Evolutionary conservation across 2,888 invertebrate species (phyloP).

Genomic region (Calameuta idolon): DNA sequence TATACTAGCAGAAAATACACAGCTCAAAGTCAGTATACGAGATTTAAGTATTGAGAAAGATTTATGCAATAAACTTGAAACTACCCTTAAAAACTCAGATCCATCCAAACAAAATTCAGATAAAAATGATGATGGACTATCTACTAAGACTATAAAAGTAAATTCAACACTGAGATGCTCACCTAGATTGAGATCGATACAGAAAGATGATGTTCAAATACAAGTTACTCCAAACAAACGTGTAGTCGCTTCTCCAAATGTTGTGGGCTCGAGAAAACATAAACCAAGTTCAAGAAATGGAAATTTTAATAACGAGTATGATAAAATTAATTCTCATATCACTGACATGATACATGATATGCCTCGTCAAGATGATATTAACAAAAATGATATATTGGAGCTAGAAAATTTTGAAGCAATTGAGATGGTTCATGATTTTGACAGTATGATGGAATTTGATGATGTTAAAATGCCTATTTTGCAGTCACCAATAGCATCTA

Average conservation of each 20-base stretch:
- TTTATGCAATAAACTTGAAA: no score
- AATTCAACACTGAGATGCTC: neutral
- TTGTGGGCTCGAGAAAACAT: neutral
- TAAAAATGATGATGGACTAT: no score
- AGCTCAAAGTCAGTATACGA: no score
- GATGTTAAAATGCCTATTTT: slow-evolving; percentile 27
- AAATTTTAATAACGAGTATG: neutral
- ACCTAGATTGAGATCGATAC: neutral
- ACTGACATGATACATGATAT: neutral
- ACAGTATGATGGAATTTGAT: slow-evolving; percentile 28
- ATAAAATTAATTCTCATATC: neutral
- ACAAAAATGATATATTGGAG: neutral
- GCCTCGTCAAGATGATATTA: neutral
- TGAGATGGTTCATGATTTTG: slow-evolving; percentile 38
- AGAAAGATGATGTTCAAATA: neutral
- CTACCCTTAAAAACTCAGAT: no score
- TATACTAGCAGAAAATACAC: no score
- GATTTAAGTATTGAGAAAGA: no score
- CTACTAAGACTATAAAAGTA: neutral
- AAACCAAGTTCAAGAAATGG: neutral
- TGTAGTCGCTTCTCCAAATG: neutral
- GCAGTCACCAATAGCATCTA: slow-evolving; percentile 18
- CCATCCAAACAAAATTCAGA: no score
- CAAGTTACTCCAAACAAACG: neutral
- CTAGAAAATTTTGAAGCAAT: slow-evolving; percentile 29